A percentile compares a stretch with the other conserved stretches of the same genome.
Conservation (phyloP, 2,113 vertebrate species). For the Cisticola juncidis region DNA sequence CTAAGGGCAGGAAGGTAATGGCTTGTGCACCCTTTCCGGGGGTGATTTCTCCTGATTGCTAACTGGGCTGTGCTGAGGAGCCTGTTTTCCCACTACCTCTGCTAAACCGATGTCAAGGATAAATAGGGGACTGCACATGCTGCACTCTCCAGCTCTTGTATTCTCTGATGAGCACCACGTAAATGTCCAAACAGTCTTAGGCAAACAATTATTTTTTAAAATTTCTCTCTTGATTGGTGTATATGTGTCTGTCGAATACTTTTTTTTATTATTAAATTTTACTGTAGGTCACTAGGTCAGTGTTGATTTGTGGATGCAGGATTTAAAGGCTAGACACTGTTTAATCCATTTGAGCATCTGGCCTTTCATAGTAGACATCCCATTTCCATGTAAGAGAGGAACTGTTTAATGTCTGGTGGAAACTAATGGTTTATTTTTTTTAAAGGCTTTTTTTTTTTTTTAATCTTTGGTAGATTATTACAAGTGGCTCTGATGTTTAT, state of each 20-base stretch:
- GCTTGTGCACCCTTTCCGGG: not conserved
- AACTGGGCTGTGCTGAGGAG: not conserved
- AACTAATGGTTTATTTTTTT: not conserved
- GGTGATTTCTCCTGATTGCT: not conserved
- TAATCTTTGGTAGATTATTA: not conserved
- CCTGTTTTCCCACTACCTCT: not conserved
- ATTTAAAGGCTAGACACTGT: slow-evolving; percentile 43
- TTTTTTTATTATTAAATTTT: not conserved
- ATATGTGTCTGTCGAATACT: not conserved
- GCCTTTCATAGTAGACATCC: not conserved
- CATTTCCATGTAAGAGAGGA: not conserved
- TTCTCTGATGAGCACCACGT: not conserved
- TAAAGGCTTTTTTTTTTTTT: not conserved
- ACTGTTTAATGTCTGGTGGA: not conserved
- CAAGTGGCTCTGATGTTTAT: not conserved
- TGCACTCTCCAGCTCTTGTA: not conserved
- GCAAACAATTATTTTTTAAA: not conserved
- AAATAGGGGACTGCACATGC: not conserved
- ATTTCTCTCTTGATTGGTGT: not conserved
- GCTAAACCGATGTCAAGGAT: not conserved
- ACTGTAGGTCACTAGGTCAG: slow-evolving; percentile 41
- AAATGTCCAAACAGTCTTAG: not conserved
- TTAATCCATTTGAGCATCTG: slow-evolving; percentile 60
- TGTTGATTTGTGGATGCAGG: slow-evolving; percentile 3
- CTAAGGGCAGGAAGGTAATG: not conserved